These are phyloP conservation scores for Caenorhabditis afra DNA, from an alignment of 2,888 invertebrate genomes.

Conservation along the genomic window DNA sequence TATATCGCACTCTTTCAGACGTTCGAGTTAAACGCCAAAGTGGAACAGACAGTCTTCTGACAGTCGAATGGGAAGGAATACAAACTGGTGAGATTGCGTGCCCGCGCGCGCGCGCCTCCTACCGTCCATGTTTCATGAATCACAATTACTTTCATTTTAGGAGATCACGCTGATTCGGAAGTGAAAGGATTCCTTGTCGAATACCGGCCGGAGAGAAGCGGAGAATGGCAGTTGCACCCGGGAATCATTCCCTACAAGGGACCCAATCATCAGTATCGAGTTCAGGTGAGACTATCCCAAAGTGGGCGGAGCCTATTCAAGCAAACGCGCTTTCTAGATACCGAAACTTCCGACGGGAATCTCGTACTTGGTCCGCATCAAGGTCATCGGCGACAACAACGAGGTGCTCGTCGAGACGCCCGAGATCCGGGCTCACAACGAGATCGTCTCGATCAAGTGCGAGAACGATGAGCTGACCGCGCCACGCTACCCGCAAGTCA, in stretches of 20 bases:
- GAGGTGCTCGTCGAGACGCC: constrained; percentile 80
- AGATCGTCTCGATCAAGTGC: constrained; percentile 80
- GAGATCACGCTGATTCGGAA: constrained; percentile 78
- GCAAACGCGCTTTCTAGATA: constrained; percentile 65
- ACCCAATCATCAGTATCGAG: constrained; percentile 80
- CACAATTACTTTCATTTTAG: constrained; percentile 37
- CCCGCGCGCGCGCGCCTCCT: too few relatives aligned
- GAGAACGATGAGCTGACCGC: constrained; percentile 78
- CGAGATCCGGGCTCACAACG: constrained; percentile 80
- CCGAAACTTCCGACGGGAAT: constrained; percentile 79
- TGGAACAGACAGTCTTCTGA: constrained; percentile 76
- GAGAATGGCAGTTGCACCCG: constrained; percentile 79
- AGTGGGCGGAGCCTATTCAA: too few relatives aligned
- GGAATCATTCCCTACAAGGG: constrained; percentile 81
- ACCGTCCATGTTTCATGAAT: too few relatives aligned
- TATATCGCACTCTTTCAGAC: constrained; percentile 15
- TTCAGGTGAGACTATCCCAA: constrained; percentile 34
- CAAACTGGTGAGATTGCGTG: constrained; percentile 78
- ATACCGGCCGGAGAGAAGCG: constrained; percentile 78
- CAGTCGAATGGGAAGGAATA: constrained; percentile 81
- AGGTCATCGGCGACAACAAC: constrained; percentile 78
- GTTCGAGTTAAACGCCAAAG: constrained; percentile 69
- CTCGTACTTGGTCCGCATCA: constrained; percentile 80
- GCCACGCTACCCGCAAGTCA: constrained; percentile 76
- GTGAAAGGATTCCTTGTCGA: constrained; percentile 80